phyloP scores from a whole-genome alignment of 2,113 vertebrate species.

The Bubo blakistoni region DNA sequence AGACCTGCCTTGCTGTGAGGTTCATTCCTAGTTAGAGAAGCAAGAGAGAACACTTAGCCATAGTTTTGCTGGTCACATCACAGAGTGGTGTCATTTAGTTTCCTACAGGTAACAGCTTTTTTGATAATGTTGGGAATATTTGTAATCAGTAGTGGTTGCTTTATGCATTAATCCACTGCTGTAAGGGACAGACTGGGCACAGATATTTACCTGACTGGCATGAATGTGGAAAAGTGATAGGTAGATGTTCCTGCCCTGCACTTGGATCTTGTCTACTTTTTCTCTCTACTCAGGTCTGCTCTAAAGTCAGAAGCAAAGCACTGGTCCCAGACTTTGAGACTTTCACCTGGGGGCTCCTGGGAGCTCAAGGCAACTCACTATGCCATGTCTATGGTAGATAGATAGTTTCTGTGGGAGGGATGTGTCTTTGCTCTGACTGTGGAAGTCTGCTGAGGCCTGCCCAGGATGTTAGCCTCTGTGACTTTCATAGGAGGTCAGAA shows the following conservation, averaged over 20 bases:
- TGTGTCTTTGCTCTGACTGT: not conserved
- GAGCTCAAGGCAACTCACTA: not conserved
- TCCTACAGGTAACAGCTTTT: not conserved
- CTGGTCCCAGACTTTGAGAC: not conserved
- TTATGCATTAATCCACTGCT: fast-evolving
- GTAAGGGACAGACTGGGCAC: not conserved
- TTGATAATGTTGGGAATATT: not conserved
- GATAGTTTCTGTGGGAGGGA: not conserved
- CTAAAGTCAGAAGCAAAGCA: not conserved
- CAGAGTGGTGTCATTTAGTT: not conserved
- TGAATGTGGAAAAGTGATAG: not conserved
- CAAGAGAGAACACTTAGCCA: not conserved
- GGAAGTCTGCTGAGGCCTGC: not conserved
- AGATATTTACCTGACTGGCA: not conserved
- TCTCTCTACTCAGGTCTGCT: not conserved
- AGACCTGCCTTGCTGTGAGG: not conserved
- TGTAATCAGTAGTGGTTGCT: not conserved
- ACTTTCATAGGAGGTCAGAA: not conserved
- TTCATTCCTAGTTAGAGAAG: not conserved
- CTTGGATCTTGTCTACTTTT: not conserved
- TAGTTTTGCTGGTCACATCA: not conserved
- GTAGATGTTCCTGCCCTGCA: not conserved
- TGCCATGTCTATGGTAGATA: not conserved
- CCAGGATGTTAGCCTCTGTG: not conserved
- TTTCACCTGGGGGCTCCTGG: not conserved